A percentile compares a stretch with the other conserved stretches of the same genome.
These are phyloP conservation scores for Trichogramma evanescens DNA, from an alignment of 2,888 invertebrate genomes.

Conservation along the genomic window DNA sequence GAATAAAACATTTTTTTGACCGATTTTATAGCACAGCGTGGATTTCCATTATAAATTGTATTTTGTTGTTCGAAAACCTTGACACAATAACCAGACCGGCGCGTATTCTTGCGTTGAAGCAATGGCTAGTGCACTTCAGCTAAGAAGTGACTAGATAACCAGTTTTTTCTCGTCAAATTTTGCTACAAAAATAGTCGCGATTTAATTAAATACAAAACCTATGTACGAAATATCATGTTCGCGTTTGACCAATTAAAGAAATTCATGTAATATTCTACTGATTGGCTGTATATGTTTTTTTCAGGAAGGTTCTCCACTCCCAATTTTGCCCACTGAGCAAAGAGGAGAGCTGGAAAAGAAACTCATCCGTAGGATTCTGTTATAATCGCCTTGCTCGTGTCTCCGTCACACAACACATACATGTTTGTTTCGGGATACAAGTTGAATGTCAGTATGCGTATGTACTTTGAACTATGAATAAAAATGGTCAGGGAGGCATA, in stretches of 20 bases:
- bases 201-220: slow-evolving; percentile 32
- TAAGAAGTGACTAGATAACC: slow-evolving; percentile 45
- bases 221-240: slow-evolving; percentile 35
- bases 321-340: slow-evolving; percentile 76
- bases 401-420: slow-evolving; percentile 19
- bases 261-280: slow-evolving; percentile 22
- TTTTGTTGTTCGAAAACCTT: slow-evolving; percentile 47
- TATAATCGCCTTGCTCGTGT: slow-evolving; percentile 15
- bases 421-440: slow-evolving; percentile 29
- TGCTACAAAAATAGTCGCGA: slow-evolving; percentile 45
- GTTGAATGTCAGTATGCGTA: slow-evolving; percentile 37
- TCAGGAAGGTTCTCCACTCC: slow-evolving; percentile 49
- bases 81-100: slow-evolving; percentile 48
- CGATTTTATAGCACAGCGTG: slow-evolving; percentile 31
- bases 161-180: slow-evolving; percentile 39
- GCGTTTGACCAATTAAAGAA: slow-evolving; percentile 40
- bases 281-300: slow-evolving; percentile 24
- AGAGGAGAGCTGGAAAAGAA: slow-evolving; percentile 80
- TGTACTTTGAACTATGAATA: slow-evolving; percentile 37
- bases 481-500: slow-evolving; percentile 42
- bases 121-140: slow-evolving; percentile 40
- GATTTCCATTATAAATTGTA: slow-evolving; percentile 43
- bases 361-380: slow-evolving; percentile 44
- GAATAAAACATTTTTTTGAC: slow-evolving; percentile 22
- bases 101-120: slow-evolving; percentile 31